Conservation (phyloP, 2,113 vertebrate genomes). For the Saiga tatarica region DNA sequence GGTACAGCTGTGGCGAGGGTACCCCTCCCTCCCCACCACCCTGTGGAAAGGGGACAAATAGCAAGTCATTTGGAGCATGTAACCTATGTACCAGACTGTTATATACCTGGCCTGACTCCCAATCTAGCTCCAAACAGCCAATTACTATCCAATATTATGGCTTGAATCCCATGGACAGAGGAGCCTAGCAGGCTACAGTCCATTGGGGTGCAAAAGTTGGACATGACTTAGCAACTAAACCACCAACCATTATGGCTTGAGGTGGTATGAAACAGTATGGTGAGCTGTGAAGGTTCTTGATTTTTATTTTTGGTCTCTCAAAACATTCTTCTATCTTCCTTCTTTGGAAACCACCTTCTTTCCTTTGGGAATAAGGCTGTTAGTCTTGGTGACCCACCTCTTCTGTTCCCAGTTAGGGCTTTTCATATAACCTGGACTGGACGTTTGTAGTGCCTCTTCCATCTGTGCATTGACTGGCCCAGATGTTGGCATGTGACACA, state of each 20-base stretch:
- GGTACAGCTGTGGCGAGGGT: neutral
- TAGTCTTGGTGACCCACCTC: neutral
- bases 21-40: neutral
- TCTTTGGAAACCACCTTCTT: slow-evolving; percentile 34
- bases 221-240: neutral
- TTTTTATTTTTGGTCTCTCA: neutral
- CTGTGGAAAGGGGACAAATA: neutral
- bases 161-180: neutral
- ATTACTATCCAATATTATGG: neutral
- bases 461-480: neutral
- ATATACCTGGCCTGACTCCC: neutral
- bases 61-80: neutral
- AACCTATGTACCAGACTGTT: neutral
- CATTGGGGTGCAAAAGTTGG: neutral
- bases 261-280: neutral
- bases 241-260: neutral
- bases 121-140: neutral
- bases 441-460: neutral
- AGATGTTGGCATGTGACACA: neutral
- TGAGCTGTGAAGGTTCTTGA: neutral
- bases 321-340: neutral
- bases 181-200: neutral
- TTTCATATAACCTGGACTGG: neutral
- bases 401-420: neutral
- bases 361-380: neutral